Conservation (phyloP, 2,888 invertebrate genomes). For the Hirtodrosophila duncani region DNA sequence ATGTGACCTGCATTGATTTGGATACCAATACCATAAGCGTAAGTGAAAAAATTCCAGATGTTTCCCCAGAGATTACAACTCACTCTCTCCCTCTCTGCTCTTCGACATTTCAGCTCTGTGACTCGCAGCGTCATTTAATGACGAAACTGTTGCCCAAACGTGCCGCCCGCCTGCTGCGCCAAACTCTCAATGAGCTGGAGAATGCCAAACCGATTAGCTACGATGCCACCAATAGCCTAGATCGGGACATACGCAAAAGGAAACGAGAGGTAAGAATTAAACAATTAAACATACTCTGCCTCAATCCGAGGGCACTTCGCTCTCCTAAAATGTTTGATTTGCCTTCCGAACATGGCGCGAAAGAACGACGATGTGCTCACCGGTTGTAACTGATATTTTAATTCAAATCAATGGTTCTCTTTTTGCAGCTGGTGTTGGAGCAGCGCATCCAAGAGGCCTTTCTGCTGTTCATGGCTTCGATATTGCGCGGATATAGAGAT, state of each 20-base stretch:
- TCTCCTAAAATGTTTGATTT: no score
- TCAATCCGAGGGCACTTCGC: no score
- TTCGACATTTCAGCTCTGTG: constrained; percentile 87
- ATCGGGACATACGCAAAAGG: constrained; percentile 89
- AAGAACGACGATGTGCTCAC: no score
- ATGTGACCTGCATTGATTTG: constrained; percentile 98
- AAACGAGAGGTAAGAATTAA: constrained; percentile 84
- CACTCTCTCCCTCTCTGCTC: neutral
- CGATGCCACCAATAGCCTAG: constrained; percentile 84
- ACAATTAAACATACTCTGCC: no score
- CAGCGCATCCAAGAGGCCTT: constrained; percentile 98
- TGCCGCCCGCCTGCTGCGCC: constrained; percentile 88
- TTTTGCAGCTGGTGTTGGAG: constrained; percentile 87
- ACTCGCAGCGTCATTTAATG: constrained; percentile 89
- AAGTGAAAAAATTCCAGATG: no score
- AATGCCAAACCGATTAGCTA: constrained; percentile 79
- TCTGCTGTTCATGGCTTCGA: constrained; percentile 94
- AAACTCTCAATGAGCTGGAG: constrained; percentile 88
- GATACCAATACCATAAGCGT: constrained; percentile 98
- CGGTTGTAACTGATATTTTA: no score
- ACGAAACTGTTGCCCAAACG: constrained; percentile 91
- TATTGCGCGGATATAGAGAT: constrained; percentile 92
- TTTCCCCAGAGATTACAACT: no score
- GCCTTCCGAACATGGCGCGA: no score
- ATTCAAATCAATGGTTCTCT: neutral